These are phyloP conservation scores for Acanthis flammea DNA, from an alignment of 2,797 vertebrate species.

Conservation along the genomic window DNA sequence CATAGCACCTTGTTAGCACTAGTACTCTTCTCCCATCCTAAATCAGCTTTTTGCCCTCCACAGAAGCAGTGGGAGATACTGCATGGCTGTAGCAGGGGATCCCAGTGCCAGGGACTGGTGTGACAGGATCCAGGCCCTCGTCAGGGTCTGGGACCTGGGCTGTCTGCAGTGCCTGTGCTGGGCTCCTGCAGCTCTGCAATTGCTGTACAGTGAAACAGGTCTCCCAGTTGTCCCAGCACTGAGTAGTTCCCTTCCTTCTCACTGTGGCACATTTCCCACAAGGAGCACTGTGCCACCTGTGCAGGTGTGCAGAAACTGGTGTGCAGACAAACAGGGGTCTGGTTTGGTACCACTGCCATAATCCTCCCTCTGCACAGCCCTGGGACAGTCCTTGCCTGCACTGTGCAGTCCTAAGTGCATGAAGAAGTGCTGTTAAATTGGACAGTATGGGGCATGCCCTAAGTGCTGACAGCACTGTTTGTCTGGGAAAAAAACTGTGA, in stretches of 20 bases:
- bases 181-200: neutral
- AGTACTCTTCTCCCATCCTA: neutral
- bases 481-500: neutral
- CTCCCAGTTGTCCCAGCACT: neutral
- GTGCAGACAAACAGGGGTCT: neutral
- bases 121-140: neutral
- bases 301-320: neutral
- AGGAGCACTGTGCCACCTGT: neutral
- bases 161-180: neutral
- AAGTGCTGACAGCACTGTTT: neutral
- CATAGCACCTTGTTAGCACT: neutral
- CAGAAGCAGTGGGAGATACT: neutral
- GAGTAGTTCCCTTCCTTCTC: neutral
- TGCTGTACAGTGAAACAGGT: neutral
- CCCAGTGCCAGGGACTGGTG: neutral
- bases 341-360: neutral
- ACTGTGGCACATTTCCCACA: neutral
- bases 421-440: neutral
- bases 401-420: neutral
- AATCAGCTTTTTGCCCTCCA: neutral
- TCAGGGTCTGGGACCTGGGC: neutral
- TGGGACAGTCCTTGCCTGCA: neutral
- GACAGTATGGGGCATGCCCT: neutral
- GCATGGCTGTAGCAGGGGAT: neutral
- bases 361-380: neutral